Percentiles rank a stretch among this genome's conserved stretches.
phyloP scores from a whole-genome alignment of 2,888 invertebrate species.

The Ptychoptera contaminata region DNA sequence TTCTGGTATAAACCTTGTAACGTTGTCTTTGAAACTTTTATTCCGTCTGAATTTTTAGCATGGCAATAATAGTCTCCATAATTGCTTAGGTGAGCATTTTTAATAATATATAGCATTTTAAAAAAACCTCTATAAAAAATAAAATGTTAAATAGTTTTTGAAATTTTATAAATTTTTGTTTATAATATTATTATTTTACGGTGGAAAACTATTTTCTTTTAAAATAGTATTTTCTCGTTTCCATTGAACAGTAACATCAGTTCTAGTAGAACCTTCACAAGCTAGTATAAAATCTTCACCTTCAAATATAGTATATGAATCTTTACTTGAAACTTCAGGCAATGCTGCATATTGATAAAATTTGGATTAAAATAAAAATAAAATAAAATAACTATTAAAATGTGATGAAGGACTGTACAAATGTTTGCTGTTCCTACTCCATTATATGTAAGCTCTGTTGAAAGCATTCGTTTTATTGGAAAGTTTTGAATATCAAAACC shows the following conservation, averaged over 20 bases:
- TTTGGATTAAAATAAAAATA: no score
- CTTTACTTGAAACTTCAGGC: no score
- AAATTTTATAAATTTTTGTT: no score
- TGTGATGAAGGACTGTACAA: no score
- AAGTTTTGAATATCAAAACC: no score
- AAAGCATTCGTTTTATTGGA: constrained; percentile 29
- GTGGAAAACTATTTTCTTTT: background rate
- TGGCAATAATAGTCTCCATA: constrained; percentile 34
- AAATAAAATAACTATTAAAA: no score
- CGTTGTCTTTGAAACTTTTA: constrained; percentile 13
- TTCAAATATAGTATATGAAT: constrained; percentile 10
- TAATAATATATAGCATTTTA: constrained; percentile 7
- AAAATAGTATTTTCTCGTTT: constrained; percentile 4
- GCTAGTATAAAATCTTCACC: constrained; percentile 34
- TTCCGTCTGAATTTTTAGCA: constrained; percentile 34
- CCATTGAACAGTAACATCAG: constrained; percentile 34
- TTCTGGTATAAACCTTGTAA: no score
- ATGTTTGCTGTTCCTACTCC: no score
- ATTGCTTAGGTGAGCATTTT: constrained; percentile 24
- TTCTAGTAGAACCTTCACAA: constrained; percentile 44
- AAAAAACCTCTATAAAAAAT: background rate
- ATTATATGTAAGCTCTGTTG: constrained; percentile 7
- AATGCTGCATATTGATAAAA: no score
- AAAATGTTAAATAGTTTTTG: no score
- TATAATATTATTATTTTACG: background rate